Base-by-base conservation (phyloP, 92 coral and sea anemone genomes). In the Actinostola sp. region DNA sequence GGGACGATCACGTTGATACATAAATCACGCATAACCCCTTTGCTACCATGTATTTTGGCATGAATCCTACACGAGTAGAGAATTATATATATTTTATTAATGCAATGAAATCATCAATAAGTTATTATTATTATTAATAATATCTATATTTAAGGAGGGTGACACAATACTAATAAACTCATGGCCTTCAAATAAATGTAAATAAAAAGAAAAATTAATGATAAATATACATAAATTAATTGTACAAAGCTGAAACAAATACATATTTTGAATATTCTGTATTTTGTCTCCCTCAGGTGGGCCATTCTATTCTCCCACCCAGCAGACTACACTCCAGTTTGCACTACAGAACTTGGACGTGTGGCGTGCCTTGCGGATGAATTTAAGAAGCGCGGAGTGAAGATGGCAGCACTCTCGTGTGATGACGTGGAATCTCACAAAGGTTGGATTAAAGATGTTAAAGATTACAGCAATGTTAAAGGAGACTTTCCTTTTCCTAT, bases 241-340 rank as follows among this genome's bases (percentile, higher is more conserved):
- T 17, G 7, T 16, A 16, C 7, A 49, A 0, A 49, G 7, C 7
- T n/a, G n/a, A n/a, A n/a, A n/a, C n/a, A n/a, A n/a, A n/a, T n/a
- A n/a, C n/a, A n/a, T n/a, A n/a, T n/a, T n/a, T n/a, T n/a, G n/a
- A n/a, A n/a, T n/a, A n/a, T n/a, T n/a, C n/a, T n/a, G n/a, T n/a
- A n/a, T n/a, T n/a, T n/a, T n/a, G n/a, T n/a, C n/a, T n/a, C n/a
- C n/a, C n/a, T 60, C 33, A 94, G 98, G 14, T 94, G 98, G 98
- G 97, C 87, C 38, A 88, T 94, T 67, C 75, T 94, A 27, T 94
- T 94, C 69, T 94, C 98, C 0, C 98, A 94, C 24, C 98, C 98
- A 67, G 98, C 98, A 3, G 98, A 94, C 72, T 94, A 82, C 81
- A 94, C 98, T 1, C 98, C 98, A 11, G 98, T 94, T 39, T 94